These are phyloP conservation scores for Corythoichthys intestinalis DNA, from an alignment of 2,113 vertebrate genomes.

Conservation along the genomic window DNA sequence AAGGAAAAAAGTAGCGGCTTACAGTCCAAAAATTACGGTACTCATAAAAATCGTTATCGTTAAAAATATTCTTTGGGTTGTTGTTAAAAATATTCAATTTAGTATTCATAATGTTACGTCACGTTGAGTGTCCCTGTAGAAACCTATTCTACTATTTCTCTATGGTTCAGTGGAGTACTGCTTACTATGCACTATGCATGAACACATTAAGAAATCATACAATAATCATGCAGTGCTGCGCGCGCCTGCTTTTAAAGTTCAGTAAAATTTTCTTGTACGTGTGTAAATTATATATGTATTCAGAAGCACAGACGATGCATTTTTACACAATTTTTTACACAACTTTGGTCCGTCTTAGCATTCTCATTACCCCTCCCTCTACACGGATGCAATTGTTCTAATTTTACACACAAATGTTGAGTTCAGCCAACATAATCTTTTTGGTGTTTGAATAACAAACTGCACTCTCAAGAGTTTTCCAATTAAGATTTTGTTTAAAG, in stretches of 20 bases:
- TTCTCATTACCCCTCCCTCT: no score
- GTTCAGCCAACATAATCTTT: background rate
- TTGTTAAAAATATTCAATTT: background rate
- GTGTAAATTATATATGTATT: conserved; percentile 50
- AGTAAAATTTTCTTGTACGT: conserved; percentile 6
- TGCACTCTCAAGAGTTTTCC: background rate
- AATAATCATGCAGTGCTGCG: conserved; percentile 22
- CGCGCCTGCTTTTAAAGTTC: conserved; percentile 18
- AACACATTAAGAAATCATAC: conserved; percentile 29
- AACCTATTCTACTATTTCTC: conserved; percentile 5
- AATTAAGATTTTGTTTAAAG: background rate
- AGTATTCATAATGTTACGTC: background rate
- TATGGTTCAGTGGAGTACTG: conserved; percentile 10
- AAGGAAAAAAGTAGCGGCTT: no score
- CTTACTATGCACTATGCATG: conserved; percentile 28
- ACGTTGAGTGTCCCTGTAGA: background rate
- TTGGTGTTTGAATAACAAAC: background rate
- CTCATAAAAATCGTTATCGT: no score
- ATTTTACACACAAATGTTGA: background rate
- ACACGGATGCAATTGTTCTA: background rate
- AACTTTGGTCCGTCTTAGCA: no score
- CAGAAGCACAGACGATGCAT: conserved; percentile 2
- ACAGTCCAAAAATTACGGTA: no score
- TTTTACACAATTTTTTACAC: conserved; percentile 8
- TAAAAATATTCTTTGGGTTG: background rate